Conservation (phyloP, 1,140 invertebrate species). For the Drosophila yakuba region DNA sequence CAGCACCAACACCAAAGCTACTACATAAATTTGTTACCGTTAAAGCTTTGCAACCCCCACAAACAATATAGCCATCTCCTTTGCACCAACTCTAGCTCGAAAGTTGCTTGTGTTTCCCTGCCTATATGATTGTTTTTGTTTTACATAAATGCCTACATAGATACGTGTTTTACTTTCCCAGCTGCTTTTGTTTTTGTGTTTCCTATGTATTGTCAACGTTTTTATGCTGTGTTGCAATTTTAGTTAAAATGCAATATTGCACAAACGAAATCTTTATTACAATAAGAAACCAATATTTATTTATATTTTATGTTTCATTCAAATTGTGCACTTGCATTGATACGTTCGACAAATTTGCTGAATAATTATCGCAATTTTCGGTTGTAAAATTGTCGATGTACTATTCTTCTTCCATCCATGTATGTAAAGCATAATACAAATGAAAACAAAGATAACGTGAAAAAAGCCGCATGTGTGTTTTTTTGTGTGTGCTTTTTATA, state of each 20-base stretch:
- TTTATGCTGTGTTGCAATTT: neutral
- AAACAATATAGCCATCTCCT: conserved; percentile 33
- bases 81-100: conserved; percentile 20
- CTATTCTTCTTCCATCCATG: neutral
- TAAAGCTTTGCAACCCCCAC: conserved; percentile 54
- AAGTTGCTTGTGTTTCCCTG: neutral
- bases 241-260: too few species aligned
- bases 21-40: conserved; percentile 51
- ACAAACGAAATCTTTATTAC: too few species aligned
- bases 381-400: neutral
- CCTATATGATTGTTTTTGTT: neutral
- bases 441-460: conserved; percentile 4
- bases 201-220: neutral
- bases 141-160: conserved; percentile 4
- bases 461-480: neutral
- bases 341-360: neutral
- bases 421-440: conserved; percentile 3
- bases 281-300: too few species aligned
- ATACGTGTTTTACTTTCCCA: conserved; percentile 1
- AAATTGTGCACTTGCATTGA: too few species aligned
- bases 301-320: too few species aligned
- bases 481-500: conserved; percentile 19
- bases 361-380: neutral
- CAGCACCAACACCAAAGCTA: conserved; percentile 14
- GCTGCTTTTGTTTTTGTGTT: conserved; percentile 15